Evolutionary conservation across 2,113 vertebrate genomes (phyloP).

Genomic region (Podarcis muralis): DNA sequence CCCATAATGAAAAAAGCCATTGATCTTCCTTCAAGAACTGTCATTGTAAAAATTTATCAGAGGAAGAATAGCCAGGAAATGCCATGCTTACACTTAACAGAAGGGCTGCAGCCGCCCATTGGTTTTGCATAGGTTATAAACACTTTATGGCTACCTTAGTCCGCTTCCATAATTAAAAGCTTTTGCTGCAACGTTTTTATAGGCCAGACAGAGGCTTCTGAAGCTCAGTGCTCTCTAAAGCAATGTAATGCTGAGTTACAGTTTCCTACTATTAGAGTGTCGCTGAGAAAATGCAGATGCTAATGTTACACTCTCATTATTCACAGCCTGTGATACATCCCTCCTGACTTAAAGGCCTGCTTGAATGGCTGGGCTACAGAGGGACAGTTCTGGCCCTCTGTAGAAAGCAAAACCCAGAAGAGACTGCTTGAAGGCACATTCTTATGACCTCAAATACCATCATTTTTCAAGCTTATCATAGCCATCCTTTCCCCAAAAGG

Average conservation of each 20-base stretch:
- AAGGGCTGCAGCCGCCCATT: background rate
- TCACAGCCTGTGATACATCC: constrained; percentile 24
- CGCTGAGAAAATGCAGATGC: constrained; percentile 46
- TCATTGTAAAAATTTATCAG: constrained; percentile 3
- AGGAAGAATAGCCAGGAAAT: constrained; percentile 2
- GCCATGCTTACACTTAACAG: background rate
- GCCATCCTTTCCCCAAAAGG: background rate
- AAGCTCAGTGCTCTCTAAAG: background rate
- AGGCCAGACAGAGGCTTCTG: constrained; percentile 1
- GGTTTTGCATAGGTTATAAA: constrained; percentile 24
- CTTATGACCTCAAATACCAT: background rate
- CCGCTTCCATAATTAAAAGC: background rate
- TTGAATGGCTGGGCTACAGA: constrained; percentile 18
- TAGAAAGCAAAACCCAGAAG: constrained; percentile 2
- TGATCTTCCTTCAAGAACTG: constrained; percentile 27
- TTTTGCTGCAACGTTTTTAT: constrained; percentile 24
- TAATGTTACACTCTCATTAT: constrained; percentile 21
- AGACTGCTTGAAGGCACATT: background rate
- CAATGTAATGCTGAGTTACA: constrained; percentile 10
- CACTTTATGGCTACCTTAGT: constrained; percentile 33
- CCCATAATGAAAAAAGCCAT: constrained; percentile 10
- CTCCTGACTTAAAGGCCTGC: constrained; percentile 33
- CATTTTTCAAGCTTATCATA: background rate
- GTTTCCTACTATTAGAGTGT: constrained; percentile 1
- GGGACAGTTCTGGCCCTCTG: background rate